Evolutionary conservation across 2,113 vertebrate genomes (phyloP).

Genomic region (Macroglossus sobrinus): DNA sequence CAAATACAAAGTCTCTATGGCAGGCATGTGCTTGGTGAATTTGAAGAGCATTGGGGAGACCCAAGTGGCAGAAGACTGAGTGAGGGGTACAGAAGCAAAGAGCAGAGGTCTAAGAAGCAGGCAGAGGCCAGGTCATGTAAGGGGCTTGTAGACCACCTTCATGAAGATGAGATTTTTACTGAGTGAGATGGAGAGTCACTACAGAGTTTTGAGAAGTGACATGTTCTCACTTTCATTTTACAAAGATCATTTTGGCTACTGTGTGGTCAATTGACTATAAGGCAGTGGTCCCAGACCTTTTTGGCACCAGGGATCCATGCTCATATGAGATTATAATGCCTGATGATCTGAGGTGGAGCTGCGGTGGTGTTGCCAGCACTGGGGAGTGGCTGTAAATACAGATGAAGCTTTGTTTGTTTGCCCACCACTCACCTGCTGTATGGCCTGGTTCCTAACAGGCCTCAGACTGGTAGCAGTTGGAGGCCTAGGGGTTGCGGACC

Average conservation of each 20-base stretch:
- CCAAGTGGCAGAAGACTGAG: neutral
- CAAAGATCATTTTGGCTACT: neutral
- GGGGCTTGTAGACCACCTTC: neutral
- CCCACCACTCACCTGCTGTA: too few relatives aligned
- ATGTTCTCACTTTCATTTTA: neutral
- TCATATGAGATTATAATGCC: too few relatives aligned
- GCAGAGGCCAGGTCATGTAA: too few relatives aligned
- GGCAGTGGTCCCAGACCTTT: too few relatives aligned
- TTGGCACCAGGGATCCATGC: too few relatives aligned
- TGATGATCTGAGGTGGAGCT: too few relatives aligned
- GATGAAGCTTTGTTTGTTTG: too few relatives aligned
- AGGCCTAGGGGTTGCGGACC: too few relatives aligned
- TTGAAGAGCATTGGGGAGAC: neutral
- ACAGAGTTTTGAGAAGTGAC: neutral
- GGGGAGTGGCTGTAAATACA: too few relatives aligned
- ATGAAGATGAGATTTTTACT: neutral
- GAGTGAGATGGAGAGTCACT: neutral
- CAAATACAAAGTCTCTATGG: neutral
- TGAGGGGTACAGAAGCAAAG: neutral
- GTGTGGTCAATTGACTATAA: neutral
- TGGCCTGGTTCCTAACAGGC: too few relatives aligned
- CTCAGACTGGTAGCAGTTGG: too few relatives aligned
- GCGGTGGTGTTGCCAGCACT: too few relatives aligned
- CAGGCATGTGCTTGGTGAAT: neutral
- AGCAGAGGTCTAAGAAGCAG: neutral